Evolutionary conservation across 2,888 invertebrate species (phyloP).

Genomic region (Caenorhabditis sp.): DNA sequence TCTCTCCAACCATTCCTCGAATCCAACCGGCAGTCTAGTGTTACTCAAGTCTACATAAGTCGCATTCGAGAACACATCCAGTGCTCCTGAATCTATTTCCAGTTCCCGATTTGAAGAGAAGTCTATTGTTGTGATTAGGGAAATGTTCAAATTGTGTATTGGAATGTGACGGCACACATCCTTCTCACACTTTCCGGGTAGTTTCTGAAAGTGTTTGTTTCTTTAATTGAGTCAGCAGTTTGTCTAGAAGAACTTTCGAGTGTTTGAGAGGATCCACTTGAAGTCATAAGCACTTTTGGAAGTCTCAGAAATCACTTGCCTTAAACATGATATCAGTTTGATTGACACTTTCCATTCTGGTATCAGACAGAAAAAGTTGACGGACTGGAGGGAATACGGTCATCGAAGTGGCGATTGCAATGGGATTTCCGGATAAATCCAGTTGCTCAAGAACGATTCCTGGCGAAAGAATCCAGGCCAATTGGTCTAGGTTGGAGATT

Average conservation of each 20-base stretch:
- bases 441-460: conserved; percentile 75
- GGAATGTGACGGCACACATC: conserved; percentile 56
- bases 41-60: conserved; percentile 68
- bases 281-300: not conserved
- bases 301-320: conserved; percentile 29
- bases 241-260: conserved; percentile 17
- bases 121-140: conserved; percentile 72
- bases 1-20: conserved; percentile 70
- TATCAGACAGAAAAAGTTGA: conserved; percentile 74
- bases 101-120: conserved; percentile 73
- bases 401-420: conserved; percentile 67
- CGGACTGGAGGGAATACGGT: conserved; percentile 71
- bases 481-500: conserved; percentile 71
- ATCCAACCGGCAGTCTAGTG: conserved; percentile 61
- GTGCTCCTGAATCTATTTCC: conserved; percentile 65
- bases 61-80: conserved; percentile 68
- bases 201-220: conserved; percentile 23
- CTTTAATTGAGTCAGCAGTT: not conserved
- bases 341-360: conserved; percentile 73
- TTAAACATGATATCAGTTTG: conserved; percentile 71
- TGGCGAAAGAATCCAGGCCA: conserved; percentile 74
- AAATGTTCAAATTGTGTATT: conserved; percentile 55
- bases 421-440: conserved; percentile 75
- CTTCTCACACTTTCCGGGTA: conserved; percentile 51
- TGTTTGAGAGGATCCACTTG: not conserved